Conservation (phyloP, 2,888 invertebrate species). For the Phragmatobia fuliginosa region DNA sequence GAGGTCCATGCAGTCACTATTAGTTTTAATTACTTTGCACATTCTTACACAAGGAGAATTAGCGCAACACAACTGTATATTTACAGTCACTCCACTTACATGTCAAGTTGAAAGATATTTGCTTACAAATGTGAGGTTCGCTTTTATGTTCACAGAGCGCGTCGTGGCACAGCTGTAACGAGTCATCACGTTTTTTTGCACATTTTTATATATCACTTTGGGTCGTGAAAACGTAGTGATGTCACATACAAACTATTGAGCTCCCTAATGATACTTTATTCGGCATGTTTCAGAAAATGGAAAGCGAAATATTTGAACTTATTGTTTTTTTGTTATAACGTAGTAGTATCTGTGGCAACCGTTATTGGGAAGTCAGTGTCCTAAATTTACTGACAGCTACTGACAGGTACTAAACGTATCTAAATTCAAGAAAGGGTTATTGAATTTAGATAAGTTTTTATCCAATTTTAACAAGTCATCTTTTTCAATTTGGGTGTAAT, state of each 20-base stretch:
- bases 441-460: neutral
- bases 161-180: constrained; percentile 19
- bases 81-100: constrained; percentile 7
- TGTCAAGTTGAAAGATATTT: constrained; percentile 10
- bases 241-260: neutral
- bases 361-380: no score
- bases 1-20: no score
- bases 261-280: neutral
- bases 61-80: no score
- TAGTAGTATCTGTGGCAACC: no score
- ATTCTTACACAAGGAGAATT: no score
- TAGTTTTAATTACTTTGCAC: no score
- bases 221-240: constrained; percentile 12
- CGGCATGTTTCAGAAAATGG: neutral
- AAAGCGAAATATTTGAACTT: neutral
- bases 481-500: no score
- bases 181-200: constrained; percentile 20
- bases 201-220: constrained; percentile 16
- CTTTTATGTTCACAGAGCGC: constrained; percentile 11
- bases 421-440: no score
- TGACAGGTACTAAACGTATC: no score
- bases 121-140: constrained; percentile 18
- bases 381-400: no score
- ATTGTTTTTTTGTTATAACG: neutral
- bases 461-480: neutral